A percentile compares a stretch with the other conserved stretches of the same genome.
Evolutionary conservation across 2,888 invertebrate genomes (phyloP).

Genomic region (Dryobotodes eremita): DNA sequence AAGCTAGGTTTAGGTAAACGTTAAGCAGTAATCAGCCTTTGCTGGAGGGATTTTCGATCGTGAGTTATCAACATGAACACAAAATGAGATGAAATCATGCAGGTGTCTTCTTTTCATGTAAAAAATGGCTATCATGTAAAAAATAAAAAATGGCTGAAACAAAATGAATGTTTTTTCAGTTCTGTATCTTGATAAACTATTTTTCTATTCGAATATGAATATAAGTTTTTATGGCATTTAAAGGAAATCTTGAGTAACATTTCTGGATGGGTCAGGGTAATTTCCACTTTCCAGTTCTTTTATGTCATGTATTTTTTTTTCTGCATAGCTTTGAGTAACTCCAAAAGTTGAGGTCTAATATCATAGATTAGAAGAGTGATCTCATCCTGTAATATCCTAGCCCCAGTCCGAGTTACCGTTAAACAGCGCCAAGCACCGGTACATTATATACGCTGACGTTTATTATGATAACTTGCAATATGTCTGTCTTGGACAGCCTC

Average conservation of each 20-base stretch:
- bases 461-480: constrained; percentile 49
- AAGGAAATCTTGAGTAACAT: not conserved
- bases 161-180: not conserved
- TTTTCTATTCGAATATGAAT: not conserved
- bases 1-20: constrained; percentile 2
- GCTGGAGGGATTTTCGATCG: not conserved
- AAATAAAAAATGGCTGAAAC: not conserved
- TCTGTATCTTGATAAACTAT: not conserved
- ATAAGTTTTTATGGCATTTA: not conserved
- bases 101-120: not conserved
- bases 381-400: not conserved
- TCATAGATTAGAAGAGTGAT: not conserved
- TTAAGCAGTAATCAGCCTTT: not conserved
- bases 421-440: not conserved
- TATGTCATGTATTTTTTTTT: not conserved
- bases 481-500: constrained; percentile 44
- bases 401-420: not conserved
- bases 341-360: not conserved
- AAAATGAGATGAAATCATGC: not conserved
- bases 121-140: too few relatives aligned
- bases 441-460: constrained; percentile 24
- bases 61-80: not conserved
- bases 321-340: too few relatives aligned
- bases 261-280: not conserved
- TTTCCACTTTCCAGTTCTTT: not conserved